Evolutionary conservation across 2,113 vertebrate genomes (phyloP), one percentile per base, ranked within the genome.

Genomic region (Pseudorhombus dupliciocellatus): DNA sequence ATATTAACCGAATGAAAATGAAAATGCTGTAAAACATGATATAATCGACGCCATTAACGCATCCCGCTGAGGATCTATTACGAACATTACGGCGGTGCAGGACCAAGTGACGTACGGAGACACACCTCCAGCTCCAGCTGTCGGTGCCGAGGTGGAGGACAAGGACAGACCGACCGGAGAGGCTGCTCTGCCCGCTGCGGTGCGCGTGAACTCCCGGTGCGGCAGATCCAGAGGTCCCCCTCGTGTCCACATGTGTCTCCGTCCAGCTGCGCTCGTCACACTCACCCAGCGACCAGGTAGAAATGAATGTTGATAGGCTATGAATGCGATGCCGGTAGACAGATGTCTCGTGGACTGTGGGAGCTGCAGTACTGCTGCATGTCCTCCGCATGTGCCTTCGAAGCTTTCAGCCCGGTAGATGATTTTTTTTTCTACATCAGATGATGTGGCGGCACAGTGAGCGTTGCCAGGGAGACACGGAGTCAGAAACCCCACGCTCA

Each of bases 101-200:
- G 21, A 5, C 4, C 5, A 46, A 14, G 5, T 87, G 88, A 92
- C 77, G 92, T 79, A 30, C 34, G 34, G n/a, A 21, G 30, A 68
- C 86, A 87, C 91, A 86, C 90, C 88, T 92, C 84, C 84, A 3
- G 60, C 88, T 90, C 72, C 84, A 81, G 73, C 73, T 70, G 65
- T 7, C 42, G 15, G 42, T 6, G 76, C 67, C 5, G 46, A 71
- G 59, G 68, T 73, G 73, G 67, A 66, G 57, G 18, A n/a, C 75
- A 86, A 90, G 87, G 86, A 84, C 86, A 77, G 78, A 67, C 70
- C 37, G 77, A 73, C 0, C 64, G 18, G 42, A 46, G 42, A 15
- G 42, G 18, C 42, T 46, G 15, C 42, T 46, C 42, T 5, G 14
- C 15, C 42, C 42, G 42, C 42, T 46, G 42, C 42, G 14, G 42